Conservation (phyloP, 23 tunicate species). For the Pegea sp. region DNA sequence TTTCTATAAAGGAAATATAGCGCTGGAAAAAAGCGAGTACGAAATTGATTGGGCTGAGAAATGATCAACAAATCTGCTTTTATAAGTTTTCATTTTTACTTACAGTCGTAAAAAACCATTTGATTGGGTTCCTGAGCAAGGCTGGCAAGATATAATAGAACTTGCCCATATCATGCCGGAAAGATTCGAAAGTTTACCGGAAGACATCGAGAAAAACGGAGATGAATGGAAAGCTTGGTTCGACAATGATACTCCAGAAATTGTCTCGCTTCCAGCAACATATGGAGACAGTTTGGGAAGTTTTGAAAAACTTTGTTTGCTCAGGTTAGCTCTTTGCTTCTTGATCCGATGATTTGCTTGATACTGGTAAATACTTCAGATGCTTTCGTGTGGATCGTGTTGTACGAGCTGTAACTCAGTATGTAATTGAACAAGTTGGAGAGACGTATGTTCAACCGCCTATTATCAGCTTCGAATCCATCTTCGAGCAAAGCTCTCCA, state of each 20-base stretch:
- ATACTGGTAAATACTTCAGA: constrained; percentile 8
- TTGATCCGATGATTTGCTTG: not conserved
- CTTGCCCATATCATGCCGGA: constrained; percentile 57
- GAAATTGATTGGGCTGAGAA: no score
- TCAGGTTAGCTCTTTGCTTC: constrained; percentile 30
- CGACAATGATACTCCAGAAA: constrained; percentile 93
- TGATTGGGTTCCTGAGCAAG: constrained; percentile 95
- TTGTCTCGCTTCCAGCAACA: constrained; percentile 54
- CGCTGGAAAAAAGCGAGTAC: constrained; percentile 92
- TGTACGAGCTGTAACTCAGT: constrained; percentile 86
- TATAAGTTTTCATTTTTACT: no score
- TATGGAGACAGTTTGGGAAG: constrained; percentile 56
- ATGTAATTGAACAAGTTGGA: constrained; percentile 85
- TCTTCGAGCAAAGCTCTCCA: constrained; percentile 89
- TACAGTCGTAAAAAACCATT: constrained; percentile 70
- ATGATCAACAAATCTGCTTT: no score
- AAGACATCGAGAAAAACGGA: constrained; percentile 55
- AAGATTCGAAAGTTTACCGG: constrained; percentile 55
- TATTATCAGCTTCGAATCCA: constrained; percentile 93
- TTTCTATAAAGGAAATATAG: constrained; percentile 98
- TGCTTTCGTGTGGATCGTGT: constrained; percentile 99
- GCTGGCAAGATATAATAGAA: constrained; percentile 96
- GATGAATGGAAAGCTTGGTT: constrained; percentile 83
- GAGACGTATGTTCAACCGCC: constrained; percentile 96
- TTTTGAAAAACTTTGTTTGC: constrained; percentile 77